Base-by-base conservation (phyloP, 1,140 invertebrate species). In the Pollicipes pollicipes region DNA sequence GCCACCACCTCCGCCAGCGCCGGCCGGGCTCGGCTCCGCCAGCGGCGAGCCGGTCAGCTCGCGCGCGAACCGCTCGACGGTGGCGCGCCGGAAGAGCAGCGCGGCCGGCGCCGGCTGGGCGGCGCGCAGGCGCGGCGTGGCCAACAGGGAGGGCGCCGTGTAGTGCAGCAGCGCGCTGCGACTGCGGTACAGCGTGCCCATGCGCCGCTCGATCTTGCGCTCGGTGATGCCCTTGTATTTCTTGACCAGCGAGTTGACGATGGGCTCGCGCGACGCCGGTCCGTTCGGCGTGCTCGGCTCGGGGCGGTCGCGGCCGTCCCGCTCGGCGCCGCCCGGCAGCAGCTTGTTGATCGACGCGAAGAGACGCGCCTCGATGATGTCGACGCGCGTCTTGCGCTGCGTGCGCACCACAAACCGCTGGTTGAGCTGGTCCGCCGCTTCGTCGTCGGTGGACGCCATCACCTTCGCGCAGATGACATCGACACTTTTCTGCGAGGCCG, bases 11-110 rank as follows among this genome's bases (percentile, higher is more conserved):
- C 10, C 37, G 37, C 10, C 10, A 24, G 37, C 37, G 24, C 24
- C 10, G 24, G 37, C 10, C 24, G 37, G n/a, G n/a, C n/a, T n/a
- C n/a, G n/a, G n/a, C n/a, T 58, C 45, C 6, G 45, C 45, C 17
- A 58, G 45, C 45, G 64, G 64, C 64, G 64, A 66, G 28, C 10
- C 64, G 64, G 64, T n/a, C 27, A 66, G 64, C 64, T 66, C 27
- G 28, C 64, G 64, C 64, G 64, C 17, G 64, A 66, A 66, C 3
- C 28, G 64, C 64, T 29, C 27, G n/a, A 58, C 45, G 27, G 64
- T 66, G n/a, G 64, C 64, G n/a, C 28, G 64, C 10, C 6, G 64
- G n/a, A 66, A 27, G 64, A 29, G 27, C 64, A 29, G 64, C 64
- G 64, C 28, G 10, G n/a, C 64, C 2, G 3, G 27, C 27, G 13